phyloP scores from a whole-genome alignment of 1,140 invertebrate genomes.

The Diprion similis region DNA sequence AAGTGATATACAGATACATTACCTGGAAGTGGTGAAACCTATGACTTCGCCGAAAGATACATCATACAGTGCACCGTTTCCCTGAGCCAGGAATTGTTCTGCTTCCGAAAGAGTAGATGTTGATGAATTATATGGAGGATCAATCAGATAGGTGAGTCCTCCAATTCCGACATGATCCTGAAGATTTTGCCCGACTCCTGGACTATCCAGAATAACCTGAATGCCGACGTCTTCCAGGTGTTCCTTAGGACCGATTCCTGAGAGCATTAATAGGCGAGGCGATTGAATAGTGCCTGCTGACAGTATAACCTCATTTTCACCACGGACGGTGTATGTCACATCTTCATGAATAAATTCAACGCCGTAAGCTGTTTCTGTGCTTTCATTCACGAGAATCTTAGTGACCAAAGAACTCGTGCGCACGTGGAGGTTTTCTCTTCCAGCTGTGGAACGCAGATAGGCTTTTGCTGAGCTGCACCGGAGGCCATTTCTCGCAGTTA shows the following conservation, averaged over 20 bases:
- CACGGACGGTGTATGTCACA: constrained; percentile 57
- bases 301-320: constrained; percentile 74
- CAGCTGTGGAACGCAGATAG: constrained; percentile 74
- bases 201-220: constrained; percentile 58
- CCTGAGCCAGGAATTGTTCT: constrained; percentile 63
- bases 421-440: constrained; percentile 78
- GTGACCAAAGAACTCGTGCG: constrained; percentile 70
- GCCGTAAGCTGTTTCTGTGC: constrained; percentile 65
- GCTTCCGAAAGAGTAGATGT: constrained; percentile 62
- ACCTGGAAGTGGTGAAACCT: constrained; percentile 77
- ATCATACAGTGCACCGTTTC: constrained; percentile 69
- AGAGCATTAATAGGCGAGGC: constrained; percentile 84
- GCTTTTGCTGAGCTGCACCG: constrained; percentile 84
- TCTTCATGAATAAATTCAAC: constrained; percentile 68
- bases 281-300: constrained; percentile 75
- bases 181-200: constrained; percentile 82
- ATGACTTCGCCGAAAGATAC: constrained; percentile 76
- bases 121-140: constrained; percentile 59
- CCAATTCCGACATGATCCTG: constrained; percentile 78
- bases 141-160: constrained; percentile 66
- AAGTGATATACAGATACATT: constrained; percentile 63
- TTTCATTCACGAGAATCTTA: constrained; percentile 68
- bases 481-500: constrained; percentile 81
- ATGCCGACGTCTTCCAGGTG: constrained; percentile 67
- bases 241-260: constrained; percentile 73